Evolutionary conservation across 2,888 invertebrate species (phyloP).

Genomic region (Andrena bicolor): DNA sequence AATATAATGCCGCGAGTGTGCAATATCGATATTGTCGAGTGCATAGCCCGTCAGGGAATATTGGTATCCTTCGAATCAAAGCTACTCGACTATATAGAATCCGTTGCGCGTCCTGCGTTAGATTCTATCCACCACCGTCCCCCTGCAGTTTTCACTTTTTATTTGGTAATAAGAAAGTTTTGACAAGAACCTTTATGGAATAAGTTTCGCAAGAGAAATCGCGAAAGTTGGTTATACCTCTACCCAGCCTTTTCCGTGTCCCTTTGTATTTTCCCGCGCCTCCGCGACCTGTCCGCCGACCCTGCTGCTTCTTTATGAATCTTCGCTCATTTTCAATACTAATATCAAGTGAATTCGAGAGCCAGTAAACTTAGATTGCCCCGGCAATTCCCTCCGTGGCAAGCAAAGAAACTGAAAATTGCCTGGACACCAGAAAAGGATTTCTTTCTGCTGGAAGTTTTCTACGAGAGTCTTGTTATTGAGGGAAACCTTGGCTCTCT

Average conservation of each 20-base stretch:
- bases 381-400: slow-evolving; percentile 19
- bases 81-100: slow-evolving; percentile 61
- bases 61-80: slow-evolving; percentile 62
- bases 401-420: background rate
- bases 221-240: slow-evolving; percentile 55
- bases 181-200: slow-evolving; percentile 79
- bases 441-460: background rate
- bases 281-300: slow-evolving; percentile 16
- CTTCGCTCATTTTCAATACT: slow-evolving; percentile 47
- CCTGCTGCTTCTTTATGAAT: slow-evolving; percentile 30
- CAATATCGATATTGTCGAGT: slow-evolving; percentile 69
- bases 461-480: background rate
- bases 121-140: slow-evolving; percentile 20
- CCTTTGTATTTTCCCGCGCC: slow-evolving; percentile 30
- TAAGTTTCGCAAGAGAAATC: slow-evolving; percentile 75
- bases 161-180: slow-evolving; percentile 81
- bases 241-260: slow-evolving; percentile 55
- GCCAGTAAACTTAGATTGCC: slow-evolving; percentile 59
- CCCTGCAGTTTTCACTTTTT: slow-evolving; percentile 72
- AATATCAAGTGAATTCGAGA: slow-evolving; percentile 60
- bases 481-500: background rate
- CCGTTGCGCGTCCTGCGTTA: slow-evolving; percentile 19
- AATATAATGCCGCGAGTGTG: slow-evolving; percentile 48
- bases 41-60: slow-evolving; percentile 36
- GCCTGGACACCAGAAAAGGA: background rate